Percentiles rank a stretch among this genome's conserved stretches.
These are phyloP conservation scores for Caenorhabditis drosophilae DNA, from an alignment of 2,888 invertebrate species.

Conservation along the genomic window DNA sequence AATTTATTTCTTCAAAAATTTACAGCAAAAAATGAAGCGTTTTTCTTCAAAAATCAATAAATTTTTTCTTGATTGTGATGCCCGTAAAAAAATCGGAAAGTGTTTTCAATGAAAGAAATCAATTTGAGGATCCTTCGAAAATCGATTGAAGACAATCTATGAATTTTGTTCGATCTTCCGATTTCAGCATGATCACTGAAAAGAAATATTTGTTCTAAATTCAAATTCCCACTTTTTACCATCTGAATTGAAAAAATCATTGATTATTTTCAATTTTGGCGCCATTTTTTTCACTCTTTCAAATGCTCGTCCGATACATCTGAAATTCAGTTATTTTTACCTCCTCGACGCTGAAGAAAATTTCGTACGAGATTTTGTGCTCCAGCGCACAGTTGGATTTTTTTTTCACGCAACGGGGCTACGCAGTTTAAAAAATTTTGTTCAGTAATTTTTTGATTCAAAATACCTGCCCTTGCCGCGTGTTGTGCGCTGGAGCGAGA, in stretches of 20 bases:
- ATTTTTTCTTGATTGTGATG: neutral
- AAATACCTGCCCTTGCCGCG: no score
- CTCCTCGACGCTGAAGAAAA: no score
- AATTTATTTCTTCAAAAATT: no score
- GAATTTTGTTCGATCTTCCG: constrained; percentile 48
- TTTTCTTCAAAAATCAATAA: neutral
- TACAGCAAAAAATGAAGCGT: neutral
- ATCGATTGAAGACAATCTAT: constrained; percentile 45
- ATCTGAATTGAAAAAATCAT: constrained; percentile 42
- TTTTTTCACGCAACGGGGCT: no score
- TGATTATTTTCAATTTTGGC: constrained; percentile 23
- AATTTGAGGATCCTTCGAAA: constrained; percentile 34
- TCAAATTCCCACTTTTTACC: constrained; percentile 17
- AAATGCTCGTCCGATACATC: constrained; percentile 54
- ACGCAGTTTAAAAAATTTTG: no score
- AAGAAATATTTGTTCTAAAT: constrained; percentile 1
- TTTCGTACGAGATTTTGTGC: no score
- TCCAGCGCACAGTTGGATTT: no score
- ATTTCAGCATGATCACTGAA: constrained; percentile 44
- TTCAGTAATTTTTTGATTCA: no score
- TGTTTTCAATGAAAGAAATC: constrained; percentile 1
- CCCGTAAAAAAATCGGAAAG: constrained; percentile 3
- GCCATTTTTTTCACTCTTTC: constrained; percentile 40
- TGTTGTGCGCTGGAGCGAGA: no score
- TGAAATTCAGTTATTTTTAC: no score